Evolutionary conservation across 30 jellyfish, hydroid and myxozoan species (phyloP), one percentile per base, ranked within the genome.

Genomic region (Cassiopea andromeda): DNA sequence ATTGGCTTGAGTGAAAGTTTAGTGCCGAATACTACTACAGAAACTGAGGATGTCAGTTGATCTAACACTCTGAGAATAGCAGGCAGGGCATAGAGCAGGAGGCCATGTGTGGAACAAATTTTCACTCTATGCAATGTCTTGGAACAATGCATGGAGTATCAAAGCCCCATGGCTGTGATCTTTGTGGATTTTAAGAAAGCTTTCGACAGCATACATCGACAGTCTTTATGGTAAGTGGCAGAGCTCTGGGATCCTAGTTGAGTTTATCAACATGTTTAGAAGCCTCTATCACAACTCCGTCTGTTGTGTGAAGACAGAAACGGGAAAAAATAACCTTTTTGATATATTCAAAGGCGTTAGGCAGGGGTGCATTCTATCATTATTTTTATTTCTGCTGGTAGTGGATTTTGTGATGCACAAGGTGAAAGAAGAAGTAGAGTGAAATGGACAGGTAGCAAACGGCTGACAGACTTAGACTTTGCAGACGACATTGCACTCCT

Each of bases 281-380:
- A 64, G 47, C 64, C 66, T 67, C 80, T 67, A 66, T 47, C 49
- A 46, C 16, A 38, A 59, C 81, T 66, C 69, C 50, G 13, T 59
- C 18, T 81, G 90, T 61, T 64, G 82, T 69, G 71, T 64, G 71
- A 81, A 66, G 70, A 60, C 74, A 16, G 82, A 60, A 50, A 45
- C 75, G 64, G 87, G 87, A 58, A 54, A 8, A 57, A 78, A 75
- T 27, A 59, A 78, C 45, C 64, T 78, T 78, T 72, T 78, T 78
- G 72, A 60, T 78, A 78, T 78, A 71, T n/a, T 43, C 75, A 78
- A 68, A 44, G 84, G 84, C 43, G 87, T 48, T 43, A 58, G 87
- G 46, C 87, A 78, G 77, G 76, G 76, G 59, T 78, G 87, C 64
- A 46, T 78, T 60, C 48, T 78, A 58, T 78, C 87, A 44, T 76